phyloP scores from a whole-genome alignment of 2,113 vertebrate genomes.

The Apus apus region DNA sequence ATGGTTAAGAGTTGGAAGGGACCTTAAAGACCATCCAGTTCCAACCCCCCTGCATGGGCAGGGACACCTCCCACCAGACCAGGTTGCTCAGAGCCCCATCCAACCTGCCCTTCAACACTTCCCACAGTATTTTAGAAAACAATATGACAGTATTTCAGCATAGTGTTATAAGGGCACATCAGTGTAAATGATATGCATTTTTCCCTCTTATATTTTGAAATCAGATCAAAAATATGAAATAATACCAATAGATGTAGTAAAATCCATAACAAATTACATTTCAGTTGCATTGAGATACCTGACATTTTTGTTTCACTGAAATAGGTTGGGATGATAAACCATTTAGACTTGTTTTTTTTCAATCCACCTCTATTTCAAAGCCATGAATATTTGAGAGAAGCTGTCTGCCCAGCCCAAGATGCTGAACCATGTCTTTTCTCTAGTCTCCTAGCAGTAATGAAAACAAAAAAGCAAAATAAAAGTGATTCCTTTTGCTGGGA shows the following conservation, averaged over 20 bases:
- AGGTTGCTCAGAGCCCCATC: no score
- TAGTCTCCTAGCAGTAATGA: background rate
- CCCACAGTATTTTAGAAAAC: background rate
- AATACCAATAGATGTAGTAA: background rate
- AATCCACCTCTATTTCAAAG: constrained; percentile 21
- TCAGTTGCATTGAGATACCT: background rate
- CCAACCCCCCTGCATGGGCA: no score
- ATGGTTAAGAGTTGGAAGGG: no score
- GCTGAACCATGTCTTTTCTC: constrained; percentile 18
- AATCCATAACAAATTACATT: background rate
- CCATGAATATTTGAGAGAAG: background rate
- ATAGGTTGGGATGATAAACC: background rate
- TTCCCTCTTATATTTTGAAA: background rate
- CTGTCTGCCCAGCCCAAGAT: background rate
- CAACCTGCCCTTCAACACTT: background rate
- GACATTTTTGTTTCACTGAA: background rate
- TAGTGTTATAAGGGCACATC: background rate
- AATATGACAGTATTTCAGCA: background rate
- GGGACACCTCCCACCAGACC: no score
- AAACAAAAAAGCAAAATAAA: constrained; percentile 43
- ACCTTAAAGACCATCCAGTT: no score
- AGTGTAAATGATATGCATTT: accelerated
- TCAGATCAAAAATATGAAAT: background rate
- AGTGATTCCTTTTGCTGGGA: constrained; percentile 23
- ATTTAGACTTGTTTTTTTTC: background rate